Percentiles rank a stretch among this genome's conserved stretches.
These are phyloP conservation scores for Rhinophrynus dorsalis DNA, from an alignment of 2,797 vertebrate species.

Conservation along the genomic window DNA sequence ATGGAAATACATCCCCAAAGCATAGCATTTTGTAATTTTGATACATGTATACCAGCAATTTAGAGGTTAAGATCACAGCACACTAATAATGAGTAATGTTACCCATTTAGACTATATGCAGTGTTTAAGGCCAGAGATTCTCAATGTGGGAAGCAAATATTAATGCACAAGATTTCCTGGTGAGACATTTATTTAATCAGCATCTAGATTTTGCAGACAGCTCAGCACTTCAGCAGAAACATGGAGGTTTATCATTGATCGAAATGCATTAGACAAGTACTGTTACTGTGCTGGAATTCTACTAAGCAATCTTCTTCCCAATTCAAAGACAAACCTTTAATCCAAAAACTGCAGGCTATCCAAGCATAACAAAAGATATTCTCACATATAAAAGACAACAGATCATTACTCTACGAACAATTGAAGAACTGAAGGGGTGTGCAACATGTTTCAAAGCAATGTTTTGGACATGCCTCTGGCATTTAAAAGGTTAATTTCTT, in stretches of 20 bases:
- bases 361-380: neutral
- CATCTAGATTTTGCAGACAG: slow-evolving; percentile 36
- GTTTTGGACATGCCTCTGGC: too few species aligned
- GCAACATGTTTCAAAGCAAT: too few species aligned
- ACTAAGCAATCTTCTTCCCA: neutral
- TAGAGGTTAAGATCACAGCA: too few species aligned
- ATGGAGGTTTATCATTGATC: slow-evolving; percentile 37
- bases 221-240: slow-evolving; percentile 32
- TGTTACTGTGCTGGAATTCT: slow-evolving; percentile 20
- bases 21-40: slow-evolving; percentile 28
- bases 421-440: too few species aligned
- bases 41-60: slow-evolving; percentile 35
- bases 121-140: too few species aligned
- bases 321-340: neutral
- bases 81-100: too few species aligned
- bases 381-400: too few species aligned
- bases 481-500: too few species aligned
- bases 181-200: slow-evolving; percentile 37
- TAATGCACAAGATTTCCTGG: slow-evolving; percentile 22
- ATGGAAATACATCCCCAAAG: too few species aligned
- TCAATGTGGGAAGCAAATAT: too few species aligned
- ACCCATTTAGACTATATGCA: too few species aligned
- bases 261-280: slow-evolving; percentile 34
- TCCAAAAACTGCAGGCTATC: neutral
- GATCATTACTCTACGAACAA: too few species aligned